phyloP scores from a whole-genome alignment of 1,140 invertebrate species.

The Tetranychus urticae region DNA sequence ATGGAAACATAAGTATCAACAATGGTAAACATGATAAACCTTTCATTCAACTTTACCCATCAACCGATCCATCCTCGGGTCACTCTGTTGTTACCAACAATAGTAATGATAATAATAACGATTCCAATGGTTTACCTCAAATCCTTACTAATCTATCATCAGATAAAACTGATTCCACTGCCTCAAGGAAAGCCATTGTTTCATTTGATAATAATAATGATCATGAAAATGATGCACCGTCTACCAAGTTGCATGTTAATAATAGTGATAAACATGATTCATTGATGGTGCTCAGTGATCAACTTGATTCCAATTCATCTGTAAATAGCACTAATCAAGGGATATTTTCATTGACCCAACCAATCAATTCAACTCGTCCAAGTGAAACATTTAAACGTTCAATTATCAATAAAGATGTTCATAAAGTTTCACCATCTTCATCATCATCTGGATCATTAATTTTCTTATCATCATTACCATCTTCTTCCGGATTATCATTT shows the following conservation, averaged over 20 bases:
- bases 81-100: not conserved
- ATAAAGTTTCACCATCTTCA: not conserved
- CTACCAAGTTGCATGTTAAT: too few species aligned
- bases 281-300: too few species aligned
- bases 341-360: too few species aligned
- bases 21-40: not conserved
- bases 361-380: too few species aligned
- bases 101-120: not conserved
- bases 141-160: not conserved
- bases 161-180: not conserved
- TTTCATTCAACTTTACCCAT: not conserved
- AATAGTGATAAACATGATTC: too few species aligned
- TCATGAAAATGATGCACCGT: too few species aligned
- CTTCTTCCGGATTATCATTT: not conserved
- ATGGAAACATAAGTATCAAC: not conserved
- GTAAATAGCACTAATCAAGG: too few species aligned
- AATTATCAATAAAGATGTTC: not conserved
- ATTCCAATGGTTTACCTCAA: not conserved
- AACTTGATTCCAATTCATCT: too few species aligned
- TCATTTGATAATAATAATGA: too few species aligned
- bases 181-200: too few species aligned
- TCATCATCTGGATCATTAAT: not conserved
- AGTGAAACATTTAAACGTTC: too few species aligned
- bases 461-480: not conserved
- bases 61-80: not conserved